These are phyloP conservation scores for Ceratosolen solmsi DNA, from an alignment of 1,140 invertebrate species.

Conservation along the genomic window DNA sequence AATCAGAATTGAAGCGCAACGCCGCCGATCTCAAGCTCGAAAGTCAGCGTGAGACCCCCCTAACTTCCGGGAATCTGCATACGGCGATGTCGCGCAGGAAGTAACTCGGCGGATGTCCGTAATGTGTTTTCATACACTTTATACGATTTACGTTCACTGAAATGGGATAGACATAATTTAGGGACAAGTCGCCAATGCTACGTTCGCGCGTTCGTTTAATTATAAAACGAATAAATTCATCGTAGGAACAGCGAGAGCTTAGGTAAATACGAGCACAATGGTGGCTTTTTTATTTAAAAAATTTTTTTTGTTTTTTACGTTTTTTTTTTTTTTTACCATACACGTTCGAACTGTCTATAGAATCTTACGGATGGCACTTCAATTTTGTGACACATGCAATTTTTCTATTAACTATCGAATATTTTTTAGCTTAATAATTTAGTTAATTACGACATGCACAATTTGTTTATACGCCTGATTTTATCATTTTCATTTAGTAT, in stretches of 20 bases:
- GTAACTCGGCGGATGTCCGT: neutral
- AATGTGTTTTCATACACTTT: neutral
- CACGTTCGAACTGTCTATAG: no score
- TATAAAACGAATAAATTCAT: conserved; percentile 72
- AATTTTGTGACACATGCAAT: neutral
- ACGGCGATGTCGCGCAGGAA: neutral
- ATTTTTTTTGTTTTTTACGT: no score
- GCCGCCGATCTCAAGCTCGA: neutral
- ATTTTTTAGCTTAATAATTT: no score
- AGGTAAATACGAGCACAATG: neutral
- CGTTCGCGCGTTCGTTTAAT: conserved; percentile 62
- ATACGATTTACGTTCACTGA: neutral
- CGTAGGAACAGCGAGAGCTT: neutral
- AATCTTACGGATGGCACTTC: neutral
- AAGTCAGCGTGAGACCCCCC: neutral
- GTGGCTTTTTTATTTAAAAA: neutral
- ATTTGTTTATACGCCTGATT: no score
- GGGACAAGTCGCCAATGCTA: conserved; percentile 49
- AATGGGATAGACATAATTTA: conserved; percentile 62
- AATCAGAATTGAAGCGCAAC: neutral
- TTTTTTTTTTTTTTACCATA: neutral
- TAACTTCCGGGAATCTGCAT: neutral
- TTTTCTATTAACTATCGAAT: no score
- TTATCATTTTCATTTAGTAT: no score
- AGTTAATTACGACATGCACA: no score